Percentiles rank a stretch among this genome's conserved stretches.
phyloP scores from a whole-genome alignment of 2,888 invertebrate species.

The Agriotes lineatus region DNA sequence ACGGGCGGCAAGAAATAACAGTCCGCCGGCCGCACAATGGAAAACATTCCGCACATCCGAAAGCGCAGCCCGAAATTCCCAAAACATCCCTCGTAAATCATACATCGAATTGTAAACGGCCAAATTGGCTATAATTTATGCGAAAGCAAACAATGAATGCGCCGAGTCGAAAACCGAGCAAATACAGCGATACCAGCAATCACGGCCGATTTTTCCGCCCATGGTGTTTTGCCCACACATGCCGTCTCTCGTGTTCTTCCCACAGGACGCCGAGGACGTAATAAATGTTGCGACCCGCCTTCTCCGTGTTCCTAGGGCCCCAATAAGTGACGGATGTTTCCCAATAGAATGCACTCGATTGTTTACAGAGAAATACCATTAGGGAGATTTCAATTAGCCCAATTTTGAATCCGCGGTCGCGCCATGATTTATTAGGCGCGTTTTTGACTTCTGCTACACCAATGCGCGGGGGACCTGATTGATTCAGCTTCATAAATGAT shows the following conservation, averaged over 20 bases:
- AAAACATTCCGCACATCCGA: slow-evolving; percentile 9
- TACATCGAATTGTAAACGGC: slow-evolving; percentile 24
- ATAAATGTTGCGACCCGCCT: slow-evolving; percentile 59
- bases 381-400: slow-evolving; percentile 66
- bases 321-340: slow-evolving; percentile 65
- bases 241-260: slow-evolving; percentile 49
- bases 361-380: slow-evolving; percentile 66
- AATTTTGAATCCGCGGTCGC: slow-evolving; percentile 30
- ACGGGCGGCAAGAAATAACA: not conserved
- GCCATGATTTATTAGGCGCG: slow-evolving; percentile 5
- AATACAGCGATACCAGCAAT: slow-evolving; percentile 28
- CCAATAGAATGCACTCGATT: slow-evolving; percentile 60
- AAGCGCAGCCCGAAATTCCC: slow-evolving; percentile 11
- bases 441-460: slow-evolving; percentile 17
- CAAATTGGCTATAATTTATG: slow-evolving; percentile 33
- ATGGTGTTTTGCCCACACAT: slow-evolving; percentile 48
- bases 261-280: slow-evolving; percentile 50
- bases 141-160: slow-evolving; percentile 31
- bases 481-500: slow-evolving; percentile 11
- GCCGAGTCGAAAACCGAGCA: slow-evolving; percentile 28
- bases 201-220: slow-evolving; percentile 44
- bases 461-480: too few species aligned
- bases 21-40: not conserved
- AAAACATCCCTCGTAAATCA: slow-evolving; percentile 32
- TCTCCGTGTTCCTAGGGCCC: slow-evolving; percentile 56